phyloP scores from a whole-genome alignment of 2,797 vertebrate species.

The Taeniopygia guttata region DNA sequence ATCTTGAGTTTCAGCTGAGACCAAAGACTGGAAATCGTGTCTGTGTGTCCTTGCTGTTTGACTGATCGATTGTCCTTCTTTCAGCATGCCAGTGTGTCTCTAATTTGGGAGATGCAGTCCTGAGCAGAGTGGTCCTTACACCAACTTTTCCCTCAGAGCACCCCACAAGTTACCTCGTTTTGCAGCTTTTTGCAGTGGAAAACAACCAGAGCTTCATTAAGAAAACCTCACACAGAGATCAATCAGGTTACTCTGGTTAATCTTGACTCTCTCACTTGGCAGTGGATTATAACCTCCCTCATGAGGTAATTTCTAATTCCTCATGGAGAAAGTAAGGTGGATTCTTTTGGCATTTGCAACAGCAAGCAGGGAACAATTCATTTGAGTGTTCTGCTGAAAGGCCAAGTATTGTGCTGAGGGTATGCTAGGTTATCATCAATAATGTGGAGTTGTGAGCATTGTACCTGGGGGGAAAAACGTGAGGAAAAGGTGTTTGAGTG shows the following conservation, averaged over 20 bases:
- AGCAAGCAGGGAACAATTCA: not conserved
- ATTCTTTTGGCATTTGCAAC: not conserved
- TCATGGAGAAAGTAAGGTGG: not conserved
- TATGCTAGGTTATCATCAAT: not conserved
- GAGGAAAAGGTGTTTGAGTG: not conserved
- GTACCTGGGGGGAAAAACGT: not conserved
- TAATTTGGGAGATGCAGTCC: not conserved
- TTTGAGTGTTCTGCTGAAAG: not conserved
- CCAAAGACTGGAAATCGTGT: not conserved
- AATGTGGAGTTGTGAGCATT: not conserved
- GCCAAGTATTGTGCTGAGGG: not conserved
- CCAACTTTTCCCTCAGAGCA: not conserved
- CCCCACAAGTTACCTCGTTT: not conserved
- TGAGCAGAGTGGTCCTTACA: not conserved
- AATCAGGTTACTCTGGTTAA: constrained; percentile 44
- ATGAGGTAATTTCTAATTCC: constrained; percentile 25
- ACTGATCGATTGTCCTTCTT: not conserved
- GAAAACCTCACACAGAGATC: constrained; percentile 56
- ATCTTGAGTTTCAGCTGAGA: not conserved
- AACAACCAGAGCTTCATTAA: constrained; percentile 11
- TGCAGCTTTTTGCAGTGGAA: not conserved
- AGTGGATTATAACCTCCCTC: constrained; percentile 4
- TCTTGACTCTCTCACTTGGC: constrained; percentile 33
- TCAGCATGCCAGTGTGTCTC: not conserved
- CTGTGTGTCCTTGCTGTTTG: not conserved